Evolutionary conservation across 2,797 vertebrate species (phyloP), one percentile per base, ranked within the genome.

Genomic region (Coendou prehensilis): DNA sequence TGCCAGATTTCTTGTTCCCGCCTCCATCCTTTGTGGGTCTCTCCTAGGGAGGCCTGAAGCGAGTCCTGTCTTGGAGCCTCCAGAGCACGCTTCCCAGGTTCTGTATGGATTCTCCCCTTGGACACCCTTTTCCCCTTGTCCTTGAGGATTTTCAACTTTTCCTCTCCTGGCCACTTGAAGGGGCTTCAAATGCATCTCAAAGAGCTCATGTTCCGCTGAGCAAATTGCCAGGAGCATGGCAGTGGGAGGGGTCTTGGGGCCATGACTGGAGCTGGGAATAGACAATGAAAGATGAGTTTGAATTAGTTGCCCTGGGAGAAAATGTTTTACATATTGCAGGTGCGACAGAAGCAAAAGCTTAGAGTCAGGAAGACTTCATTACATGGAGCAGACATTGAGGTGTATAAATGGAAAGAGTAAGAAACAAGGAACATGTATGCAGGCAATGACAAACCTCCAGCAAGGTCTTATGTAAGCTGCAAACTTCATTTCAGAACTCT

Each of bases 221-320:
- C 69, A 52, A 18, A 17, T 59, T 5, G 9, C 5, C 13, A 8
- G 3, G 5, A 15, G 10, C 79, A 54, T 5, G 8, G 26, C 1
- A 9, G 45, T 8, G 41, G 0, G 0, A 30, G 50, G 17, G 45
- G 41, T 28, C n/a, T 13, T 1, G 26, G 26, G 30, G 41, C 59
- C 64, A 18, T 59, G 3, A 1, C 41, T 67, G 54, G 50, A 64
- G 23, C 17, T 67, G 17, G 57, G 47, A 23, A 0, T 15, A 13
- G 26, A 26, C 57, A 14, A 26, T 26, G 52, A 45, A 26, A 33
- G 64, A 9, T 20, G 78, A 73, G 14, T 47, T 64, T 47, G 56
- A 28, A 18, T 28, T 17, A 28, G 9, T 14, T 69, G 61, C 47
- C 20, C 18, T 54, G 26, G 26, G 37, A 85, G 81, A 56, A 75